Conservation (phyloP, 2,888 invertebrate species). For the Drosophila trichaetosa region DNA sequence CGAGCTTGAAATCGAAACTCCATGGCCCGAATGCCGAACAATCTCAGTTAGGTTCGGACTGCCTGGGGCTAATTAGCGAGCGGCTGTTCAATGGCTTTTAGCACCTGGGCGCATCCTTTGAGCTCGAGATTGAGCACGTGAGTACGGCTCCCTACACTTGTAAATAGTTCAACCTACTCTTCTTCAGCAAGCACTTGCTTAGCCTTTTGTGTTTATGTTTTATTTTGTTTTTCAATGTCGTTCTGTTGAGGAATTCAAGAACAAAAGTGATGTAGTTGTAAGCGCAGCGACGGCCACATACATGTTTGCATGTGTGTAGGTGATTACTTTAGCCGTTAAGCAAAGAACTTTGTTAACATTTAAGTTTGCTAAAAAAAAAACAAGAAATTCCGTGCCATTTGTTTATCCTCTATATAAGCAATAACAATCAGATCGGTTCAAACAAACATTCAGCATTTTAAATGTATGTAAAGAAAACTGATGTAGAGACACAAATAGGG, state of each 20-base stretch:
- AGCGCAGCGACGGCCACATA: conserved; percentile 66
- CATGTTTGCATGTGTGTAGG: conserved; percentile 21
- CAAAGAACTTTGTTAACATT: conserved; percentile 66
- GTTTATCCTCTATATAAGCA: conserved; percentile 73
- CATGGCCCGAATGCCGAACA: not conserved
- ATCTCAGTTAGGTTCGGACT: conserved; percentile 11
- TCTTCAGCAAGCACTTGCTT: conserved; percentile 46
- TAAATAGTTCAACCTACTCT: conserved; percentile 59
- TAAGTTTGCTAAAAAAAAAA: conserved; percentile 60
- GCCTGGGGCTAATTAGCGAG: conserved; percentile 62
- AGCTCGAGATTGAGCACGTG: conserved; percentile 57
- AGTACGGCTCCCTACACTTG: conserved; percentile 63
- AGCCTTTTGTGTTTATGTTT: conserved; percentile 51
- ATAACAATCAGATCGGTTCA: conserved; percentile 76
- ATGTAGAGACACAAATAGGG: conserved; percentile 7
- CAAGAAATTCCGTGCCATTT: conserved; percentile 80
- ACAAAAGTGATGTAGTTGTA: conserved; percentile 84
- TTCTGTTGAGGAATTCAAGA: conserved; percentile 70
- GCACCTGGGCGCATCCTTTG: conserved; percentile 76
- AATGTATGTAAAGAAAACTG: conserved; percentile 55
- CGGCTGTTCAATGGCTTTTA: conserved; percentile 73
- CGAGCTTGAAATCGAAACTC: conserved; percentile 7
- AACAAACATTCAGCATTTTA: conserved; percentile 65
- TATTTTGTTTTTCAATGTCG: conserved; percentile 30
- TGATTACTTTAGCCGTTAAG: conserved; percentile 45